Evolutionary conservation across 2,797 vertebrate species (phyloP), one percentile per base, ranked within the genome.

Genomic region (Chaetophractus vellerosus): DNA sequence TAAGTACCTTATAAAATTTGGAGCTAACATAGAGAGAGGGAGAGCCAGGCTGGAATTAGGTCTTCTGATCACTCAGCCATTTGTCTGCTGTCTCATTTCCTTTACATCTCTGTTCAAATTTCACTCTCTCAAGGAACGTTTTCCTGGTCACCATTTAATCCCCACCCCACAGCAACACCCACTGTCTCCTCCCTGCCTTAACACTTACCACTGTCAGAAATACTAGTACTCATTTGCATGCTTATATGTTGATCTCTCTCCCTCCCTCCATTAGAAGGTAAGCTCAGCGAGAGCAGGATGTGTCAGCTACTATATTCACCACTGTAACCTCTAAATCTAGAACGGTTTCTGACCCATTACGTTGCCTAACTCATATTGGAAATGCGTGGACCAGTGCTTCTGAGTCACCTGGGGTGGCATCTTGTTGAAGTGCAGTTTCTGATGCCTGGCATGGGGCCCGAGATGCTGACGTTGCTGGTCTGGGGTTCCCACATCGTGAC

Each of bases 121-220:
- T 80, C 33, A 16, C 23, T 5, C 11, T 63, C 18, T 57, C 16
- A 16, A 26, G 33, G 24, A 82, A 12, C 10, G 23, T n/a, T 81
- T 82, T 52, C 26, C 33, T 38, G n/a, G 26, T 86, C 14, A 14
- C 18, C 45, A 2, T 45, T 36, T 88, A 48, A 41, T 31, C 6
- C 9, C 82, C 87, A 61, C 18, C 48, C 28, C 23, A 50, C 5
- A 1, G 16, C 21, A 16, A 18, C 3, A 5, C 1, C 14, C 0
- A 6, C 0, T 0, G 5, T 9, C 24, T 19, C 24, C 28, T 80
- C 15, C 16, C 19, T 33, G 18, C 5, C 33, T 45, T 64, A 4
- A 68, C 1, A 19, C 26, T 26, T 31, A 36, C 4, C 19, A 48
- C 4, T 15, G 2, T 63, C 57, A 74, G 66, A 69, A 81, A 88